A percentile compares a stretch with the other conserved stretches of the same genome.
phyloP scores from a whole-genome alignment of 2,797 vertebrate genomes.

The Sebastes miniatus region DNA sequence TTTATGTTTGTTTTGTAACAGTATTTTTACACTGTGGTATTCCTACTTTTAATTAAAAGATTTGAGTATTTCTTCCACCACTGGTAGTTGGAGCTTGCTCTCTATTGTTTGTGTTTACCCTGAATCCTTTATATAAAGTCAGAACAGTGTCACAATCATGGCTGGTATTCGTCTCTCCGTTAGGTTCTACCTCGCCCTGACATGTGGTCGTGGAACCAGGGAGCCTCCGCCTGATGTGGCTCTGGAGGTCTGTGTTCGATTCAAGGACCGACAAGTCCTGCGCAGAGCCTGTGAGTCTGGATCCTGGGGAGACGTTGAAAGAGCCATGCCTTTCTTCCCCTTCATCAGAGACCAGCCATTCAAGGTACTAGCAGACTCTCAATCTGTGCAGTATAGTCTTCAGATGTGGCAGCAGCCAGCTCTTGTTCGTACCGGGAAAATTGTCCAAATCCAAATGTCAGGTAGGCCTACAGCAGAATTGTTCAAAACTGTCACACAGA shows the following conservation, averaged over 20 bases:
- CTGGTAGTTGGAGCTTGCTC: not conserved
- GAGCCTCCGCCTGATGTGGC: slow-evolving; percentile 88
- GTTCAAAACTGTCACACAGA: not conserved
- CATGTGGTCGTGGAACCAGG: slow-evolving; percentile 86
- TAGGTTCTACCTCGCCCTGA: slow-evolving; percentile 93
- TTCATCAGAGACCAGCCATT: slow-evolving; percentile 95
- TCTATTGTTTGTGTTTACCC: not conserved
- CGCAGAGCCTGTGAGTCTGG: slow-evolving; percentile 89
- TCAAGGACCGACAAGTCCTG: slow-evolving; percentile 88
- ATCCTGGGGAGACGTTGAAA: slow-evolving; percentile 87
- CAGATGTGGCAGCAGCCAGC: not conserved
- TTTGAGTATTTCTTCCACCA: not conserved
- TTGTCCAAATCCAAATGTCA: not conserved
- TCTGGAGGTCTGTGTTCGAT: slow-evolving; percentile 90
- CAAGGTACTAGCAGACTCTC: slow-evolving; percentile 79
- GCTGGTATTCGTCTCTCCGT: not conserved
- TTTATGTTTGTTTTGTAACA: not conserved
- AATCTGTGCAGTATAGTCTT: not conserved
- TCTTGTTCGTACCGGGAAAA: not conserved
- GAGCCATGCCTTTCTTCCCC: slow-evolving; percentile 88
- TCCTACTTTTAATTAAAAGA: not conserved
- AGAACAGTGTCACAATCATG: not conserved
- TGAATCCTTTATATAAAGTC: not conserved
- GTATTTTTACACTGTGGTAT: too few relatives aligned
- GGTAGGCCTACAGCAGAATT: not conserved